phyloP scores from a whole-genome alignment of 1,140 invertebrate genomes.

The Choristoneura fumiferana region DNA sequence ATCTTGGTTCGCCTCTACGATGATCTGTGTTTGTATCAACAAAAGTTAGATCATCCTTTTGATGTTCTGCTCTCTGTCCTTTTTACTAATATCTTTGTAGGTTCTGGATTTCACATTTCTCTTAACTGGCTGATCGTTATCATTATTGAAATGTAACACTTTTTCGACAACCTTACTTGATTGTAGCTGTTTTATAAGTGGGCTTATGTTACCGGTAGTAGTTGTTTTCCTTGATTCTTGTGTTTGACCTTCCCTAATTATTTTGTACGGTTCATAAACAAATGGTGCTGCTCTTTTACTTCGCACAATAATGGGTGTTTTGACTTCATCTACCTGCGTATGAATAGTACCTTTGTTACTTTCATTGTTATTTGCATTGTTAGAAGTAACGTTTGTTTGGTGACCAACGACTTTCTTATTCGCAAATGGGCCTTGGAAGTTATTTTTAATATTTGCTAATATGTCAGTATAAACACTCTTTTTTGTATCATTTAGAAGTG shows the following conservation, averaged over 20 bases:
- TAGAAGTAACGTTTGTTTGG: conserved; percentile 2
- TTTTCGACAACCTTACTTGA: conserved; percentile 59
- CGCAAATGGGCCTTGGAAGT: background rate
- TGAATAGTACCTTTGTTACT: conserved; percentile 25
- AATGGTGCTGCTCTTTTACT: conserved; percentile 62
- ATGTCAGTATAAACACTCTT: conserved; percentile 45
- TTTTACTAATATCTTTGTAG: conserved; percentile 67
- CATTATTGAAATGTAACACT: conserved; percentile 44
- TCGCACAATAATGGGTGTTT: conserved; percentile 33
- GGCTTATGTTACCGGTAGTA: conserved; percentile 62
- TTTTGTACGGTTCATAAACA: conserved; percentile 73
- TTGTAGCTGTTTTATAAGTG: conserved; percentile 68
- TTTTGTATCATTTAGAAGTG: conserved; percentile 15
- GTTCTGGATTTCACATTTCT: conserved; percentile 36
- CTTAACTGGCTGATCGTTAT: conserved; percentile 50
- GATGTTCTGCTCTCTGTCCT: conserved; percentile 44
- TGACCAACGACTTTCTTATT: background rate
- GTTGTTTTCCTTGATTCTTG: conserved; percentile 67
- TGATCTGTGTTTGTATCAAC: conserved; percentile 55
- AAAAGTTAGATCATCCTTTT: conserved; percentile 36
- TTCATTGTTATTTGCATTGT: conserved; percentile 22
- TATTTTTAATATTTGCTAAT: conserved; percentile 41
- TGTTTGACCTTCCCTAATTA: conserved; percentile 61
- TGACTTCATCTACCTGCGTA: conserved; percentile 41
- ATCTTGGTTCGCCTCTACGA: conserved; percentile 62